A percentile compares a stretch with the other conserved stretches of the same genome.
Evolutionary conservation across 2,113 vertebrate species (phyloP).

Genomic region (Triplophysa dalaica): DNA sequence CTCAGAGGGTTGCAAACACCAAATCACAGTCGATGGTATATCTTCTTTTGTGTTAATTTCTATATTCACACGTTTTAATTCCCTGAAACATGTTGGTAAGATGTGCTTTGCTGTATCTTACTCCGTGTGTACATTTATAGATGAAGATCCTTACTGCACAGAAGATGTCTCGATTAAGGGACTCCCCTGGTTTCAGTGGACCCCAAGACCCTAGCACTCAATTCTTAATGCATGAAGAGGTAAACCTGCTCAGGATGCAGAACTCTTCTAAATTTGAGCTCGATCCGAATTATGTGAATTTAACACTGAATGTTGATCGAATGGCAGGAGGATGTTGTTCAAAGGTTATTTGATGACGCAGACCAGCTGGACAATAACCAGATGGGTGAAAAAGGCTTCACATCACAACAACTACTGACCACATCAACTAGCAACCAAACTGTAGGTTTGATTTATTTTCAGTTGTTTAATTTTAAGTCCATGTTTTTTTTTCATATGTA

Average conservation of each 20-base stretch:
- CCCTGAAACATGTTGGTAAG: too few species aligned
- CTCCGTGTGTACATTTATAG: constrained; percentile 54
- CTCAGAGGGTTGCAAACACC: constrained; percentile 65
- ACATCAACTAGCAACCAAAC: constrained; percentile 27
- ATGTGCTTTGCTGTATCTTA: too few species aligned
- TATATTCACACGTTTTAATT: not conserved
- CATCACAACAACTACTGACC: constrained; percentile 28
- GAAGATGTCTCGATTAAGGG: constrained; percentile 45
- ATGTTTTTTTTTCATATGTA: not conserved
- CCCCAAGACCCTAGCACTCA: constrained; percentile 35
- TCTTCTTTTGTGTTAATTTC: constrained; percentile 1
- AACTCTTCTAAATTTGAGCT: not conserved
- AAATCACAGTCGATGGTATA: constrained; percentile 67
- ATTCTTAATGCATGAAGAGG: constrained; percentile 58
- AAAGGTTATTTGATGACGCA: constrained; percentile 68
- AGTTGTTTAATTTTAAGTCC: too few species aligned
- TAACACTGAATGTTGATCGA: constrained; percentile 21
- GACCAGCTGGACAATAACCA: constrained; percentile 60
- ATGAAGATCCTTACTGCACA: constrained; percentile 56
- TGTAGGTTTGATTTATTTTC: constrained; percentile 55
- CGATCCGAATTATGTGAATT: not conserved
- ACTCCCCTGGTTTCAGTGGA: constrained; percentile 45
- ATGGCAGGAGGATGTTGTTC: constrained; percentile 66
- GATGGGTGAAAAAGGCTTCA: constrained; percentile 15
- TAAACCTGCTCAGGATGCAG: constrained; percentile 42